Conservation (phyloP, 2,888 invertebrate species). For the Eulithis testata region DNA sequence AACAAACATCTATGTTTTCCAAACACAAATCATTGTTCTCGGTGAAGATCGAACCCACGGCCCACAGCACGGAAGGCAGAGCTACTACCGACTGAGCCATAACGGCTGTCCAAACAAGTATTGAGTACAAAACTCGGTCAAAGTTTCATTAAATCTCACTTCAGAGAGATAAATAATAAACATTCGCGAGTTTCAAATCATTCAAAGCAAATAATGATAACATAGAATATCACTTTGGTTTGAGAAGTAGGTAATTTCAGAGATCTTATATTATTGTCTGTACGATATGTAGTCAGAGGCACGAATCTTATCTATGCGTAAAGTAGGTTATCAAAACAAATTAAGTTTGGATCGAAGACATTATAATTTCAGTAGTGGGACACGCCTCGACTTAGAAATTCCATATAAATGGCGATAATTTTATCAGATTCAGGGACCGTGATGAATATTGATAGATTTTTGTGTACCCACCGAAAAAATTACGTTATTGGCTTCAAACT, state of each 20-base stretch:
- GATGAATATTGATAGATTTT: constrained; percentile 33
- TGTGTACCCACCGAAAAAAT: constrained; percentile 15
- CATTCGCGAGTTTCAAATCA: constrained; percentile 15
- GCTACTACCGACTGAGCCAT: no score
- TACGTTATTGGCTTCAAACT: not conserved
- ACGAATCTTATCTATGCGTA: no score
- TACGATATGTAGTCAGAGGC: no score
- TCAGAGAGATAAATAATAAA: constrained; percentile 26
- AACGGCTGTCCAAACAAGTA: no score
- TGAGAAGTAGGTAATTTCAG: no score
- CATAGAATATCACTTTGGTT: constrained; percentile 44
- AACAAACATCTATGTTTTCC: no score
- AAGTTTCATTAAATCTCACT: constrained; percentile 16
- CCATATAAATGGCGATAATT: constrained; percentile 31
- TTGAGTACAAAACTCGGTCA: not conserved
- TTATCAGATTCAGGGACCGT: constrained; percentile 27
- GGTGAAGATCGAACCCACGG: no score
- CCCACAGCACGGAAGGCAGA: no score
- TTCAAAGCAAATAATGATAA: constrained; percentile 32
- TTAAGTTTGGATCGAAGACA: constrained; percentile 10
- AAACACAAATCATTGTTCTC: no score
- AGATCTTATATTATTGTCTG: no score
- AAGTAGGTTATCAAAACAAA: not conserved
- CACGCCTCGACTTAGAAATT: constrained; percentile 36
- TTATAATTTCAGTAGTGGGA: constrained; percentile 18